A percentile compares a stretch with the other conserved stretches of the same genome.
phyloP scores from a whole-genome alignment of 2,113 vertebrate genomes.

The Hyaena hyaena region DNA sequence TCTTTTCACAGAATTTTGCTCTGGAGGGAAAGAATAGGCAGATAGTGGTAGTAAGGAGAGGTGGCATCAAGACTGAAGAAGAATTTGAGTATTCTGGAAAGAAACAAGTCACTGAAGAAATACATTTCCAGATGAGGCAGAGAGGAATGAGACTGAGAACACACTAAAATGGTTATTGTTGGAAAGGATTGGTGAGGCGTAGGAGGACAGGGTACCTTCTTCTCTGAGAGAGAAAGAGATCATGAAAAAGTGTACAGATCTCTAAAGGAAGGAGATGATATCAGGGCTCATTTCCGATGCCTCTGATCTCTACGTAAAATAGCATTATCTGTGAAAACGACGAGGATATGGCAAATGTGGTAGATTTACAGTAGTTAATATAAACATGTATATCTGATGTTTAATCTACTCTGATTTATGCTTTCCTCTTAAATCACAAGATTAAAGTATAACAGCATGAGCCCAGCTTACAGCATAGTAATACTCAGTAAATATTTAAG shows the following conservation, averaged over 20 bases:
- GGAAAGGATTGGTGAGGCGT: not conserved
- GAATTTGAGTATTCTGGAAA: not conserved
- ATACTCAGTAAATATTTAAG: not conserved
- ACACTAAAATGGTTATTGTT: not conserved
- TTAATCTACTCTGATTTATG: not conserved
- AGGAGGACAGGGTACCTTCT: not conserved
- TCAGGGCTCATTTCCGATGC: not conserved
- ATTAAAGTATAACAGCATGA: not conserved
- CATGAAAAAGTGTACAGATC: not conserved
- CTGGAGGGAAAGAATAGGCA: not conserved
- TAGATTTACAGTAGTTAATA: not conserved
- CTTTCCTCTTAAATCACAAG: not conserved
- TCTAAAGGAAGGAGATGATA: no score
- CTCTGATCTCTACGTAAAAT: not conserved
- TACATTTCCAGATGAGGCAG: not conserved
- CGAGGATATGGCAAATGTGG: not conserved
- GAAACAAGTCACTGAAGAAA: not conserved
- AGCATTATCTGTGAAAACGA: not conserved
- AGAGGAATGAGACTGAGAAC: not conserved
- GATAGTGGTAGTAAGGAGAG: not conserved
- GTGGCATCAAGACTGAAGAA: not conserved
- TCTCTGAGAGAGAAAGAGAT: not conserved
- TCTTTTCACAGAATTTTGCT: not conserved
- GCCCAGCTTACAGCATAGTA: not conserved
- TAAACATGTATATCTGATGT: not conserved